Evolutionary conservation across 2,888 invertebrate species (phyloP).

Genomic region (Tetragnatha montana): DNA sequence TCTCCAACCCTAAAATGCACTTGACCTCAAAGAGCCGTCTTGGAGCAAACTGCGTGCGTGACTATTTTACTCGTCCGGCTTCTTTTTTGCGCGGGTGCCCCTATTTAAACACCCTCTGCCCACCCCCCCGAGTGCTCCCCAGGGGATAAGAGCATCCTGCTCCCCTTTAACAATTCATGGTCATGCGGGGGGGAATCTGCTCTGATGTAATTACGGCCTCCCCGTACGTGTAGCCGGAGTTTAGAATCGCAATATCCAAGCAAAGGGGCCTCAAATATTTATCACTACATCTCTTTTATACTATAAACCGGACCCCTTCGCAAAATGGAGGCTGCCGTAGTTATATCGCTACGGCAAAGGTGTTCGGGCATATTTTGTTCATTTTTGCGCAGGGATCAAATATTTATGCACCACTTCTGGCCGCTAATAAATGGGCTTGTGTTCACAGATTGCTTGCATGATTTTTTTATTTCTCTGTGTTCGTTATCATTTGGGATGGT

Average conservation of each 20-base stretch:
- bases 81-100: conserved; percentile 34
- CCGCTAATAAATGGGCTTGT: conserved; percentile 67
- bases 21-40: conserved; percentile 64
- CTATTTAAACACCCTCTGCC: conserved; percentile 63
- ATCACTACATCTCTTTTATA: conserved; percentile 69
- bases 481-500: conserved; percentile 34
- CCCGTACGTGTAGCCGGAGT: conserved; percentile 65
- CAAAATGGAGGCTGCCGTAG: conserved; percentile 46
- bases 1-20: conserved; percentile 57
- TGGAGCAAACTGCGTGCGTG: conserved; percentile 56
- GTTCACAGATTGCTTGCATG: conserved; percentile 67
- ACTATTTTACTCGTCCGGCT: conserved; percentile 59
- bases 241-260: conserved; percentile 67
- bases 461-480: conserved; percentile 60
- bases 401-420: conserved; percentile 65
- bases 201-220: conserved; percentile 63
- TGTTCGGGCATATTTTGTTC: conserved; percentile 68
- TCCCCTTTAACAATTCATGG: conserved; percentile 66
- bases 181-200: conserved; percentile 45
- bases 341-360: conserved; percentile 60
- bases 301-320: conserved; percentile 61
- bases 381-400: conserved; percentile 63
- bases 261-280: conserved; percentile 66
- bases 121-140: conserved; percentile 31
- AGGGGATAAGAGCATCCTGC: conserved; percentile 30